Percentiles rank a stretch among this genome's conserved stretches.
Evolutionary conservation across 2,888 invertebrate genomes (phyloP).

Genomic region (Rotaria sp.): DNA sequence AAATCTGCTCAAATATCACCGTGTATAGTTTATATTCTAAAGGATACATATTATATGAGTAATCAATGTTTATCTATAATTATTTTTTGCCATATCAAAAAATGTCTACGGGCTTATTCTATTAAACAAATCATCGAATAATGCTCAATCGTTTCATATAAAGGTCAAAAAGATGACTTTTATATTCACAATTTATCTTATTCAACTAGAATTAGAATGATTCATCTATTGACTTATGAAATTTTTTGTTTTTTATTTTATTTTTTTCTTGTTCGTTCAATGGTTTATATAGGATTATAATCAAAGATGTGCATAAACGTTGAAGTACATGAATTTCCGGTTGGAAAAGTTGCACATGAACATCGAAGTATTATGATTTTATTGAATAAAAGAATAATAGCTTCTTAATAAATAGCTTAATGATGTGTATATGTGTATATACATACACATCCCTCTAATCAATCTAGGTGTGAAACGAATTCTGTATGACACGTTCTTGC

Average conservation of each 20-base stretch:
- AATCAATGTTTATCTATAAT: background rate
- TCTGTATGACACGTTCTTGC: background rate
- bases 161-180: background rate
- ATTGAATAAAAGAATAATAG: background rate
- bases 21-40: background rate
- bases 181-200: background rate
- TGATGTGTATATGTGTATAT: background rate
- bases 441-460: background rate
- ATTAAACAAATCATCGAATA: background rate
- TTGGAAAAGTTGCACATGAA: background rate
- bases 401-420: background rate
- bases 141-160: background rate
- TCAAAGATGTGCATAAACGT: background rate
- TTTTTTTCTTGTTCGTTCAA: background rate
- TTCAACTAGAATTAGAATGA: background rate
- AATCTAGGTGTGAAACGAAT: background rate
- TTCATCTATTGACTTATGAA: too few relatives aligned
- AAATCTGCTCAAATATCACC: background rate
- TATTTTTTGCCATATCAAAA: constrained; percentile 4
- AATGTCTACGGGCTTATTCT: background rate
- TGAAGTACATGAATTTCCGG: background rate
- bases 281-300: background rate
- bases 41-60: background rate
- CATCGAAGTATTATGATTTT: background rate
- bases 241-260: too few relatives aligned